Evolutionary conservation across 1,140 invertebrate species (phyloP).

Genomic region (Macrobrachium nipponense): DNA sequence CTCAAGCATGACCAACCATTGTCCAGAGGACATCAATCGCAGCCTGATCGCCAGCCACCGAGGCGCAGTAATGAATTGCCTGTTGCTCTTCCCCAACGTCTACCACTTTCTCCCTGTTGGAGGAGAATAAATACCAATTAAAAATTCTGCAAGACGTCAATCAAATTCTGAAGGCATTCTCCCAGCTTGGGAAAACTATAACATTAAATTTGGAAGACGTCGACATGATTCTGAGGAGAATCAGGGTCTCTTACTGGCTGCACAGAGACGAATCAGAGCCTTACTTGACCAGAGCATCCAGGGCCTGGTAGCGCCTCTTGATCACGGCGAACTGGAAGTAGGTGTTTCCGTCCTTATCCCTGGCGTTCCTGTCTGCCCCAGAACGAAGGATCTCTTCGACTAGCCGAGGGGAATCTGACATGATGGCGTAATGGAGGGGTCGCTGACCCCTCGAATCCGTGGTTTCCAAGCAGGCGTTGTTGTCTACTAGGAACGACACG

Average conservation of each 20-base stretch:
- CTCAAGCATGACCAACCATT: conserved; percentile 24
- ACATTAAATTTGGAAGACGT: too few relatives aligned
- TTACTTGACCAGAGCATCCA: conserved; percentile 39
- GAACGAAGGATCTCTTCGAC: conserved; percentile 16
- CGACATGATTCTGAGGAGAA: too few relatives aligned
- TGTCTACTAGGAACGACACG: conserved; percentile 9
- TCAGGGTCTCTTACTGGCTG: too few relatives aligned
- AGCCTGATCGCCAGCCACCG: conserved; percentile 18
- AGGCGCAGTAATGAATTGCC: conserved; percentile 41
- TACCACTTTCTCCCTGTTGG: conserved; percentile 27
- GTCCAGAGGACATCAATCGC: conserved; percentile 40
- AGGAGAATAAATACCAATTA: background rate
- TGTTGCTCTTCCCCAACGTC: conserved; percentile 40
- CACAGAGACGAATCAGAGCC: too few relatives aligned
- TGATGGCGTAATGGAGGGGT: conserved; percentile 54
- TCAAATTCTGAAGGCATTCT: too few relatives aligned
- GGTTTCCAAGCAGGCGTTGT: conserved; percentile 30
- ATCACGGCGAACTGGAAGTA: conserved; percentile 41
- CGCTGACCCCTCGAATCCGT: conserved; percentile 27
- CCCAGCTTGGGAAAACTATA: too few relatives aligned
- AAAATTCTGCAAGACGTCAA: background rate
- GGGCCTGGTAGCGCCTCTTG: conserved; percentile 34
- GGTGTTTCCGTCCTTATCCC: conserved; percentile 15
- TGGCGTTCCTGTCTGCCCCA: background rate
- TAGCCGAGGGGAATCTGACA: conserved; percentile 21